phyloP scores from a whole-genome alignment of 2,888 invertebrate genomes.

The Agrilus mali region DNA sequence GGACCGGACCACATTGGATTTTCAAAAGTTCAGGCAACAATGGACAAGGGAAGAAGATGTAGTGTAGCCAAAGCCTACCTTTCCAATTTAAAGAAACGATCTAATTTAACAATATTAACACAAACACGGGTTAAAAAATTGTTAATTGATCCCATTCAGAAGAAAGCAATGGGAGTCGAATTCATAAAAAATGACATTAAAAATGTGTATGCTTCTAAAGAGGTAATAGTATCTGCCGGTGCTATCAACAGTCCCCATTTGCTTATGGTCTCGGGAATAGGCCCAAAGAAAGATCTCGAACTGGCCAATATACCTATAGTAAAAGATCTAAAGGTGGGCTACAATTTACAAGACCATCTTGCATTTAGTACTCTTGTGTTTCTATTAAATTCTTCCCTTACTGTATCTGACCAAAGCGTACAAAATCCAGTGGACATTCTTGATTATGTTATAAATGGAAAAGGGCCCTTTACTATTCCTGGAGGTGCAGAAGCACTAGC shows the following conservation, averaged over 20 bases:
- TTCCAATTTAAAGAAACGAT: constrained; percentile 47
- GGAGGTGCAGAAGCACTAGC: constrained; percentile 69
- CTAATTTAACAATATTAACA: constrained; percentile 59
- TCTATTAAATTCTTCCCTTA: constrained; percentile 54
- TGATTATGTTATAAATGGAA: constrained; percentile 48
- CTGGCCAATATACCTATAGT: constrained; percentile 48
- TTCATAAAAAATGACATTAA: constrained; percentile 48
- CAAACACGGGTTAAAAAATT: constrained; percentile 55
- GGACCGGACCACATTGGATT: constrained; percentile 52
- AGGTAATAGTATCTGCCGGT: constrained; percentile 70
- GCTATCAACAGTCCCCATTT: constrained; percentile 76
- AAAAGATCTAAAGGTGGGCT: constrained; percentile 61
- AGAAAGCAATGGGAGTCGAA: constrained; percentile 53
- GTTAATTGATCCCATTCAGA: constrained; percentile 48
- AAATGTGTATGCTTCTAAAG: constrained; percentile 48
- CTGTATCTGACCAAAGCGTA: constrained; percentile 47
- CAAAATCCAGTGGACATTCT: constrained; percentile 42
- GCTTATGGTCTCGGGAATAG: constrained; percentile 74
- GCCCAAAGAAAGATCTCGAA: constrained; percentile 49
- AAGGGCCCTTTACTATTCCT: constrained; percentile 62
- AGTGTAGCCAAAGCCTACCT: constrained; percentile 72
- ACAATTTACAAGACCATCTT: constrained; percentile 72
- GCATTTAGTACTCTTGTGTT: constrained; percentile 62
- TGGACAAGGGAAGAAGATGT: constrained; percentile 59
- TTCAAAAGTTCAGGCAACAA: constrained; percentile 56